These are phyloP conservation scores for Scytalopus superciliaris DNA, from an alignment of 2,113 vertebrate species.

Conservation along the genomic window DNA sequence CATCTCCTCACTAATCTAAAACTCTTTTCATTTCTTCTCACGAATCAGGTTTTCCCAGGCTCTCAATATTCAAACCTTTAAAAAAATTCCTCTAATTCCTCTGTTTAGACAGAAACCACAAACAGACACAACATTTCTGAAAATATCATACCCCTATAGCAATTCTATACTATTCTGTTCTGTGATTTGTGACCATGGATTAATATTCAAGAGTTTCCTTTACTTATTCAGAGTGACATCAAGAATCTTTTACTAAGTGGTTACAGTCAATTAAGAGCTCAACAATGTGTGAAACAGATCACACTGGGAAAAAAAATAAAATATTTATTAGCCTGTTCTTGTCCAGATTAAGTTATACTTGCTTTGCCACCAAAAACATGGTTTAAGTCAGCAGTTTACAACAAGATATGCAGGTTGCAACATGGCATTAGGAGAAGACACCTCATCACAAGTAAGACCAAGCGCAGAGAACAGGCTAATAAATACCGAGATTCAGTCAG, in stretches of 20 bases:
- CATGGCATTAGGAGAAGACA: background rate
- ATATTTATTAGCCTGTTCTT: background rate
- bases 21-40: background rate
- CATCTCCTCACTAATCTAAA: background rate
- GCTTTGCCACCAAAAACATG: background rate
- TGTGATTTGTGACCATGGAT: background rate
- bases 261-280: constrained; percentile 34
- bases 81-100: background rate
- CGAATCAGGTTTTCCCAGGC: background rate
- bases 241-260: background rate
- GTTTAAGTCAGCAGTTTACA: background rate
- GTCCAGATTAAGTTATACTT: background rate
- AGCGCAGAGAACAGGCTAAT: background rate
- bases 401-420: background rate
- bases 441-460: background rate
- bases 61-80: background rate
- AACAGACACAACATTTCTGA: background rate
- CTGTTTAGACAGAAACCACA: background rate
- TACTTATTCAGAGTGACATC: background rate
- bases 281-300: constrained; percentile 1
- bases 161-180: background rate
- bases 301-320: background rate
- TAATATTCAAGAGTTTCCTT: background rate
- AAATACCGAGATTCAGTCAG: background rate
- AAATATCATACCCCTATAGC: background rate